phyloP scores from a whole-genome alignment of 2,797 vertebrate species.

The Thalassophryne amazonica region DNA sequence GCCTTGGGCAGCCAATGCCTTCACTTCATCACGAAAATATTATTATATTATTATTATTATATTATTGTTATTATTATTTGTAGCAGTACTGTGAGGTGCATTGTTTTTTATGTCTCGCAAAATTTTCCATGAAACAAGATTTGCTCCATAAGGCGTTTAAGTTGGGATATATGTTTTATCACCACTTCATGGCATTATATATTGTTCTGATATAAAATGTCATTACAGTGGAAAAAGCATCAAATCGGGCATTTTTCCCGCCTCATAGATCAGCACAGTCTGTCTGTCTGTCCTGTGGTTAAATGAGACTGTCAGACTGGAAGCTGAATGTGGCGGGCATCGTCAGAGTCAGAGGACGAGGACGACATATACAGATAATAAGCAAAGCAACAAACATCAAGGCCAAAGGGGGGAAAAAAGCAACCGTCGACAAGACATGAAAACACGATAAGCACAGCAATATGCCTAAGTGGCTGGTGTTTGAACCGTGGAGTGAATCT shows the following conservation, averaged over 20 bases:
- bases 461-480: conserved; percentile 20
- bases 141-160: not conserved
- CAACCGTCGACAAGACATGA: conserved; percentile 32
- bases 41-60: too few species aligned
- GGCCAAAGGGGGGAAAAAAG: conserved; percentile 5
- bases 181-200: conserved; percentile 7
- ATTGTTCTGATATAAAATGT: conserved; percentile 40
- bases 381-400: conserved; percentile 30
- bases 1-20: too few species aligned
- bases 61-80: too few species aligned
- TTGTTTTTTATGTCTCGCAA: too few species aligned
- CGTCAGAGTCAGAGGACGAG: conserved; percentile 50
- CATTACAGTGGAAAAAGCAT: conserved; percentile 40
- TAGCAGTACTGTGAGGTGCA: too few species aligned
- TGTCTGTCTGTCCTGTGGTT: conserved; percentile 41
- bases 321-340: conserved; percentile 52
- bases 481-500: conserved; percentile 4
- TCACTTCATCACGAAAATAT: too few species aligned
- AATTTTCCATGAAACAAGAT: too few species aligned
- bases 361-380: conserved; percentile 53
- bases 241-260: conserved; percentile 49
- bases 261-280: conserved; percentile 48
- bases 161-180: not conserved
- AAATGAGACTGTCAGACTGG: conserved; percentile 59
- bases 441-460: conserved; percentile 4